A percentile compares a stretch with the other conserved stretches of the same genome.
phyloP scores from a whole-genome alignment of 2,113 vertebrate species.

The Chloropsis cyanopogon region DNA sequence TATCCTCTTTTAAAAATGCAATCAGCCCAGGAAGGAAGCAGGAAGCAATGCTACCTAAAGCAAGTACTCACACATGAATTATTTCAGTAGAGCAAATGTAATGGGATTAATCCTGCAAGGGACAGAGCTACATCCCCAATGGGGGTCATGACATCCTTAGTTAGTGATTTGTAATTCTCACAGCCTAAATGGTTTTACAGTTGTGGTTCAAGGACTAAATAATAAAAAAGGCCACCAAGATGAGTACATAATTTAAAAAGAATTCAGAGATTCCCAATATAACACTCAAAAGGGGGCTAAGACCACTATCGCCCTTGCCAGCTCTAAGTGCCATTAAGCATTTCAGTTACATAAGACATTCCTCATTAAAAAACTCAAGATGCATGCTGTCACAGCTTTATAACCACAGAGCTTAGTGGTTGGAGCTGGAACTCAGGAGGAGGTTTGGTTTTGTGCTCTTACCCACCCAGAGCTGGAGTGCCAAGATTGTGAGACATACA shows the following conservation, averaged over 20 bases:
- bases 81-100: background rate
- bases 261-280: background rate
- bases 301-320: background rate
- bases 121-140: background rate
- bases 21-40: background rate
- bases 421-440: rapidly evolving
- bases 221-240: background rate
- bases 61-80: background rate
- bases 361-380: background rate
- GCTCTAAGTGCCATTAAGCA: background rate
- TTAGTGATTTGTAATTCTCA: background rate
- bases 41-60: background rate
- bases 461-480: background rate
- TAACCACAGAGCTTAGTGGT: background rate
- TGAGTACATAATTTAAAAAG: background rate
- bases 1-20: conserved; percentile 16
- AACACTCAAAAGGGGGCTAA: background rate
- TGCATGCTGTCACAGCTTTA: rapidly evolving
- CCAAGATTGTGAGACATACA: background rate
- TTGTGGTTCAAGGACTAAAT: background rate
- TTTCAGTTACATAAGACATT: background rate
- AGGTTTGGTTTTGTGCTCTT: background rate
- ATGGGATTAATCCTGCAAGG: background rate
- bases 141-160: background rate
- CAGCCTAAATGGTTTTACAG: background rate